Evolutionary conservation across 2,113 vertebrate species (phyloP).

Genomic region (Choloepus hoffmanni): DNA sequence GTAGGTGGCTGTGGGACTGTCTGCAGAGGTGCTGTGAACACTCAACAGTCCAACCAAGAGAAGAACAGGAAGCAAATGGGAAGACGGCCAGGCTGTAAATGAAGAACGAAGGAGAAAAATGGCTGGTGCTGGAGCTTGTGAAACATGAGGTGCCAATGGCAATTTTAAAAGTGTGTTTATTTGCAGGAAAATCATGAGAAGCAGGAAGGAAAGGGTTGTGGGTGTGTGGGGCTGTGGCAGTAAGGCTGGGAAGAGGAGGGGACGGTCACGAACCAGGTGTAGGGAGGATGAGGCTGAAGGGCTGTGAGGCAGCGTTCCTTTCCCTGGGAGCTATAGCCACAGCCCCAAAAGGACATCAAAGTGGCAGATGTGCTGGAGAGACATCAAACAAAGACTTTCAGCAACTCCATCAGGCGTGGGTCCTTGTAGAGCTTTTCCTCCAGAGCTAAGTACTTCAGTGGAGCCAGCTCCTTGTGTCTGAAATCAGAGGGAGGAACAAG

Average conservation of each 20-base stretch:
- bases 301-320: too few species aligned
- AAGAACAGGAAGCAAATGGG: background rate
- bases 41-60: background rate
- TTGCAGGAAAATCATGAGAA: background rate
- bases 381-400: background rate
- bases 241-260: background rate
- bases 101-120: background rate
- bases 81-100: background rate
- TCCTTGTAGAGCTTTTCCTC: slow-evolving; percentile 87
- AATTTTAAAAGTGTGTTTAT: slow-evolving; percentile 67
- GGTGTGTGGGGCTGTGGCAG: background rate
- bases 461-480: slow-evolving; percentile 87
- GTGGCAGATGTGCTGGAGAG: background rate
- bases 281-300: background rate
- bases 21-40: background rate
- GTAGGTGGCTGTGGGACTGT: background rate
- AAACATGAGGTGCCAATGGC: background rate
- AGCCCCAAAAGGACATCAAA: background rate
- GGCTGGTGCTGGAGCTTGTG: background rate
- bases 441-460: slow-evolving; percentile 84
- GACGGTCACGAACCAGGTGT: background rate
- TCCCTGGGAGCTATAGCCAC: background rate
- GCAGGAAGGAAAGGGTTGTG: background rate
- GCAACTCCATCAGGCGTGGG: slow-evolving; percentile 77
- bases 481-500: background rate